phyloP scores from a whole-genome alignment of 2,113 vertebrate species.

The Ophthalmolycus amberensis region DNA sequence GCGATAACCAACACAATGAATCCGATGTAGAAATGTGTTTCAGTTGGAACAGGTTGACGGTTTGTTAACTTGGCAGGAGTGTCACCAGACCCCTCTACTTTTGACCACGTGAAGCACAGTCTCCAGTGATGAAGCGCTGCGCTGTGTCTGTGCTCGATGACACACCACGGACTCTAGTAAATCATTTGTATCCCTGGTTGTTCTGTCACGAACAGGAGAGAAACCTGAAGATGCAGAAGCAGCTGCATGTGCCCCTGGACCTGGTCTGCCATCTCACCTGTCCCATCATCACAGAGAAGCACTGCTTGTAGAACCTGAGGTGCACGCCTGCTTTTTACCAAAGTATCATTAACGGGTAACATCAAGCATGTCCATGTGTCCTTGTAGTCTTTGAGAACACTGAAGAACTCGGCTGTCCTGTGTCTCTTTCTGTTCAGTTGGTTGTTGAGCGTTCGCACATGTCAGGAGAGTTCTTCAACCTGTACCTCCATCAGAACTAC shows the following conservation, averaged over 20 bases:
- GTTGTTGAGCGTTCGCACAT: constrained; percentile 94
- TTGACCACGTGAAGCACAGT: neutral
- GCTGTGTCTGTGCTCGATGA: neutral
- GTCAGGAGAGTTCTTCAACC: constrained; percentile 91
- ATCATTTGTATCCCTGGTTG: neutral
- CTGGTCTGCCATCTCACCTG: constrained; percentile 75
- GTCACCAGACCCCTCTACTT: neutral
- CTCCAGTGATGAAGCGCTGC: neutral
- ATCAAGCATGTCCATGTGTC: no score
- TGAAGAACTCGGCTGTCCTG: neutral
- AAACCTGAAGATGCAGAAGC: constrained; percentile 40
- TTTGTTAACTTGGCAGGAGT: neutral
- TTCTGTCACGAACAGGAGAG: constrained; percentile 69
- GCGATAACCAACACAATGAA: neutral
- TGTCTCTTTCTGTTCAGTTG: constrained; percentile 71
- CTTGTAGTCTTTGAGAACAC: neutral
- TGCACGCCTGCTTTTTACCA: constrained; percentile 27
- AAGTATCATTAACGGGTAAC: neutral
- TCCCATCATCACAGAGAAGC: constrained; percentile 74
- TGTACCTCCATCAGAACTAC: constrained; percentile 98
- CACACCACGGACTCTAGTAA: neutral
- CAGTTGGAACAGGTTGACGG: neutral
- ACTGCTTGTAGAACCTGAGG: constrained; percentile 80
- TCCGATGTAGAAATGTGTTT: neutral
- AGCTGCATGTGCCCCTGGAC: constrained; percentile 21